Evolutionary conservation across 2,888 invertebrate species (phyloP).

Genomic region (Laothoe populi): DNA sequence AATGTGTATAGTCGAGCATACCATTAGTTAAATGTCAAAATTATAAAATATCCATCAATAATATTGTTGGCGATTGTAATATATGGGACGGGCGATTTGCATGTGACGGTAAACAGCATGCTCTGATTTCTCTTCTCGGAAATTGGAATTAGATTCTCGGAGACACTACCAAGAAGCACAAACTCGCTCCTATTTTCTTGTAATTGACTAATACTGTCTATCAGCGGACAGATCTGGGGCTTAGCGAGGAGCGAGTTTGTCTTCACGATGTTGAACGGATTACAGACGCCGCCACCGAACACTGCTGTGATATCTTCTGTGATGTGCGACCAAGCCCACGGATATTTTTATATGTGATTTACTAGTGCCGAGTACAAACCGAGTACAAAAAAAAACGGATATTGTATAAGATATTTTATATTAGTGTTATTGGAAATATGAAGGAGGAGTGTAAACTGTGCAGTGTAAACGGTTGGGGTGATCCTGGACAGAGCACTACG

Average conservation of each 20-base stretch:
- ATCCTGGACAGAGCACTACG: slow-evolving; percentile 63
- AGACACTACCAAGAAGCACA: slow-evolving; percentile 38
- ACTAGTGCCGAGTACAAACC: slow-evolving; percentile 84
- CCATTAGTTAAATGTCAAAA: slow-evolving; percentile 47
- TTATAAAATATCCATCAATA: slow-evolving; percentile 42
- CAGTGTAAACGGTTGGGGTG: slow-evolving; percentile 77
- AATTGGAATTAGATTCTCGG: slow-evolving; percentile 39
- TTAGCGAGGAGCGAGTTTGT: slow-evolving; percentile 38
- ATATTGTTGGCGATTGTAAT: slow-evolving; percentile 38
- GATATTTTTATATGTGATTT: slow-evolving; percentile 85
- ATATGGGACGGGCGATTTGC: slow-evolving; percentile 53
- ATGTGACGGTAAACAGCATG: slow-evolving; percentile 53
- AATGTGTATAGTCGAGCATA: slow-evolving; percentile 36
- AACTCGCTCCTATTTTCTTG: slow-evolving; percentile 39
- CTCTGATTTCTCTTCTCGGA: slow-evolving; percentile 48
- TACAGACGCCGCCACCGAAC: slow-evolving; percentile 68
- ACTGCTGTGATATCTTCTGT: slow-evolving; percentile 82
- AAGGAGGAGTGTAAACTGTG: slow-evolving; percentile 83
- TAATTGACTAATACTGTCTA: slow-evolving; percentile 35
- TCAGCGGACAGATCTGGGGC: slow-evolving; percentile 34
- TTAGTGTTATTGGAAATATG: slow-evolving; percentile 71
- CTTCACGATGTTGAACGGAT: slow-evolving; percentile 48
- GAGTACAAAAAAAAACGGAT: slow-evolving; percentile 84
- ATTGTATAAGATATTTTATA: slow-evolving; percentile 47
- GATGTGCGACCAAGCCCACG: slow-evolving; percentile 78